phyloP scores from a whole-genome alignment of 2,888 invertebrate genomes.

The Reticulitermes lucifugus region DNA sequence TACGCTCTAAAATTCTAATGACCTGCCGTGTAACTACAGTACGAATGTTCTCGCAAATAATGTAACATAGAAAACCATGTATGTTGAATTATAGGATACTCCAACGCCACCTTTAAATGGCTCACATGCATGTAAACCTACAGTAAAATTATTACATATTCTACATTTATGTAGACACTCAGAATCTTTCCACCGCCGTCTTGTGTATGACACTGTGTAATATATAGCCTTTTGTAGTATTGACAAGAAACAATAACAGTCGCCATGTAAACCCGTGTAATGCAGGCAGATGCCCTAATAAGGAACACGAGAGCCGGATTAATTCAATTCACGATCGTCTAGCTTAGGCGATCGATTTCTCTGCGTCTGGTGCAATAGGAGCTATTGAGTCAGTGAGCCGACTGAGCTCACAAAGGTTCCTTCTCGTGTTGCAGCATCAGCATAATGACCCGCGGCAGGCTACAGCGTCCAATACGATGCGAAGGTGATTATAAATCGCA shows the following conservation, averaged over 20 bases:
- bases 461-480: too few species aligned
- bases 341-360: slow-evolving; percentile 12
- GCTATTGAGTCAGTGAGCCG: too few species aligned
- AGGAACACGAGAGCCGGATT: slow-evolving; percentile 17
- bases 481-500: too few species aligned
- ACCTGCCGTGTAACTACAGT: not conserved
- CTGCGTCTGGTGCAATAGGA: not conserved
- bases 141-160: not conserved
- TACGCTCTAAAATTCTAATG: not conserved
- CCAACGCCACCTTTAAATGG: not conserved
- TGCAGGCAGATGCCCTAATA: slow-evolving; percentile 28
- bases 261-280: slow-evolving; percentile 17
- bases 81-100: too few species aligned
- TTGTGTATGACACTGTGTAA: slow-evolving; percentile 12
- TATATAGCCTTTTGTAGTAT: not conserved
- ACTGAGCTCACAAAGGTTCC: too few species aligned
- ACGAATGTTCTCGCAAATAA: not conserved
- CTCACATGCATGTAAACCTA: not conserved
- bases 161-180: not conserved
- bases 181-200: not conserved
- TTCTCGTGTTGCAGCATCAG: too few species aligned
- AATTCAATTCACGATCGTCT: slow-evolving; percentile 36
- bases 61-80: not conserved
- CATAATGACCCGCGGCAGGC: too few species aligned
- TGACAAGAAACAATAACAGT: not conserved